These are phyloP conservation scores for Spatulosminthurus flaviceps DNA, from an alignment of 2,888 invertebrate species.

Conservation along the genomic window DNA sequence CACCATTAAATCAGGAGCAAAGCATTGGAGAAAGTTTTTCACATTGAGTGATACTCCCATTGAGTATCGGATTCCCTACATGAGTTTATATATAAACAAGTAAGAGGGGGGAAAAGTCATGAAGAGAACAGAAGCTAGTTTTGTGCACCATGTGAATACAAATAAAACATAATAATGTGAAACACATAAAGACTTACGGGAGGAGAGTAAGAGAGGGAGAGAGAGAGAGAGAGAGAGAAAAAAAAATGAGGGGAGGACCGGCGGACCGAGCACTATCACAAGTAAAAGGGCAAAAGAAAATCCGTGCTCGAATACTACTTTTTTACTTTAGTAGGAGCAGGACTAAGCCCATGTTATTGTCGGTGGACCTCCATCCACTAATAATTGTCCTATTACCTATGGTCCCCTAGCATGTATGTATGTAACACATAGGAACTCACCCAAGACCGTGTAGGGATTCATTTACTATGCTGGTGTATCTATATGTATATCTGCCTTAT, in stretches of 20 bases:
- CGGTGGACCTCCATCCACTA: background rate
- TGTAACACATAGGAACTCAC: too few relatives aligned
- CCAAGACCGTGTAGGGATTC: too few relatives aligned
- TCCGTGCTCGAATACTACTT: background rate
- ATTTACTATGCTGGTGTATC: too few relatives aligned
- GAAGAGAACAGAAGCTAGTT: constrained; percentile 11
- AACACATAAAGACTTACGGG: background rate
- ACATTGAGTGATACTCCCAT: constrained; percentile 1
- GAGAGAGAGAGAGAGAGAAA: too few relatives aligned
- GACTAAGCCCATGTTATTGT: constrained; percentile 4
- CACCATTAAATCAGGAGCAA: constrained; percentile 25
- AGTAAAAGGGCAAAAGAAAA: background rate
- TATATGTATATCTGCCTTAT: too few relatives aligned
- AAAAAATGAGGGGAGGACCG: background rate
- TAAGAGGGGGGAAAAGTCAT: background rate
- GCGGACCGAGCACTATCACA: background rate
- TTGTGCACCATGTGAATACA: constrained; percentile 14
- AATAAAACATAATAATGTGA: constrained; percentile 15
- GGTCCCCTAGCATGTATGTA: background rate
- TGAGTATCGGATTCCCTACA: constrained; percentile 9
- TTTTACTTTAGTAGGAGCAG: background rate
- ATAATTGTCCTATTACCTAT: background rate
- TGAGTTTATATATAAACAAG: too few relatives aligned
- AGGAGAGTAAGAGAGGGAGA: too few relatives aligned
- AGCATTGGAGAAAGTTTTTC: constrained; percentile 19